Percentiles rank a stretch among this genome's conserved stretches.
Conservation (phyloP, 1,140 invertebrate genomes). For the Chrysoperla carnea region DNA sequence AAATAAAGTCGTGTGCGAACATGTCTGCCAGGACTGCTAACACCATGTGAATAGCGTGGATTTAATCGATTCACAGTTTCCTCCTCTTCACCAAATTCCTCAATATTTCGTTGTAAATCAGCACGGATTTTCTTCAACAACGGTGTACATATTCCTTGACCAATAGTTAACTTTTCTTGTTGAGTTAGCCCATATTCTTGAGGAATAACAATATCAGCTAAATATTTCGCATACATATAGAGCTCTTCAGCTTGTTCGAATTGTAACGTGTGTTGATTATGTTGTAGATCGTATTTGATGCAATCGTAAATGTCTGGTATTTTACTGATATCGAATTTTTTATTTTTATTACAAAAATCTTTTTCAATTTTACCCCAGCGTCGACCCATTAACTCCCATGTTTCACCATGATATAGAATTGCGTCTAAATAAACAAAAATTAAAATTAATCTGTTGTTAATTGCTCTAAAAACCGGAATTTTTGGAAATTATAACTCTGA, state of each 20-base stretch:
- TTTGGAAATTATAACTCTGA: not conserved
- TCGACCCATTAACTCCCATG: slow-evolving; percentile 95
- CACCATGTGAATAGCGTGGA: slow-evolving; percentile 93
- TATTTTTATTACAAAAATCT: slow-evolving; percentile 88
- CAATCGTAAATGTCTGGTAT: slow-evolving; percentile 99
- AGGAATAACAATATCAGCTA: slow-evolving; percentile 97
- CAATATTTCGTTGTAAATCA: slow-evolving; percentile 86
- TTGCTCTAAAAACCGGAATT: too few relatives aligned
- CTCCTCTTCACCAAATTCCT: slow-evolving; percentile 73
- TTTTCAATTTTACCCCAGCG: slow-evolving; percentile 98
- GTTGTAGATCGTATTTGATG: slow-evolving; percentile 97
- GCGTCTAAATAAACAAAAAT: slow-evolving; percentile 40
- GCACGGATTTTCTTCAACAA: slow-evolving; percentile 90
- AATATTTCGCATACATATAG: slow-evolving; percentile 86
- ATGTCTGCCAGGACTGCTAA: slow-evolving; percentile 92
- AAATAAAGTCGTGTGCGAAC: slow-evolving; percentile 95
- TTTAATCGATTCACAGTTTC: slow-evolving; percentile 91
- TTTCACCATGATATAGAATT: slow-evolving; percentile 92
- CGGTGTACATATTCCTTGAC: slow-evolving; percentile 94
- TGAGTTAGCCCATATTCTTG: slow-evolving; percentile 96
- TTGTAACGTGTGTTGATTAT: slow-evolving; percentile 89
- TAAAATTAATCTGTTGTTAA: too few relatives aligned
- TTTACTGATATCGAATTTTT: slow-evolving; percentile 94
- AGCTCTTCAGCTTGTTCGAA: slow-evolving; percentile 89
- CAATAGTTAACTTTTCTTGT: slow-evolving; percentile 92